Conservation (phyloP, 2,888 invertebrate species). For the Aproaerema taeniolella region DNA sequence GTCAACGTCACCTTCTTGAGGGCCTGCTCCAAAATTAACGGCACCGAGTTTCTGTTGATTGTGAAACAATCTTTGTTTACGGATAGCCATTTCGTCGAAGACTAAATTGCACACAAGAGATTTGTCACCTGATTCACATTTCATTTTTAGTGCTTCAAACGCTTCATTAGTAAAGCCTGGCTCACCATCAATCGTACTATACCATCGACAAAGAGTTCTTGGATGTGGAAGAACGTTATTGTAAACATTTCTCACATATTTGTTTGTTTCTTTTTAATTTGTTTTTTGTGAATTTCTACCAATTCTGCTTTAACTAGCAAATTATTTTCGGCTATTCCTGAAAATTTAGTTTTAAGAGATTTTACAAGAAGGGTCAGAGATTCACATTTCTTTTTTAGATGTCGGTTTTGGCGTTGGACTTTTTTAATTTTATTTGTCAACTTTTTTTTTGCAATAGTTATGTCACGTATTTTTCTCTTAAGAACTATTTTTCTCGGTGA, state of each 20-base stretch:
- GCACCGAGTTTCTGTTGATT: conserved; percentile 21
- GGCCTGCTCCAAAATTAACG: conserved; percentile 25
- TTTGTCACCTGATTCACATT: not conserved
- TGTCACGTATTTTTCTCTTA: conserved; percentile 15
- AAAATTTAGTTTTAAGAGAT: not conserved
- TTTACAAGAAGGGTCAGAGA: not conserved
- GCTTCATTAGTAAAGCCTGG: conserved; percentile 6
- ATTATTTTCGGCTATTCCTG: conserved; percentile 5
- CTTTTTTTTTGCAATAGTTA: not conserved
- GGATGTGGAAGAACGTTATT: conserved; percentile 10
- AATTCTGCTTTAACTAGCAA: conserved; percentile 15
- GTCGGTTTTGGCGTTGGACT: conserved; percentile 1
- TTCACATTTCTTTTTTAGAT: conserved; percentile 3
- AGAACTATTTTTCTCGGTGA: conserved; percentile 22
- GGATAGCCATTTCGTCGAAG: conserved; percentile 9
- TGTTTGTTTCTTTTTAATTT: conserved; percentile 12
- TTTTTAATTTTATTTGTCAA: conserved; percentile 4
- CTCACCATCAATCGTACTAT: conserved; percentile 8
- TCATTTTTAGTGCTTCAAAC: not conserved
- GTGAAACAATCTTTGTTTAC: conserved; percentile 19
- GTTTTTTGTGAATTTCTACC: conserved; percentile 13
- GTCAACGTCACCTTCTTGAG: conserved; percentile 18
- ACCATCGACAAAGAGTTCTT: conserved; percentile 10
- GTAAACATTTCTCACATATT: conserved; percentile 10
- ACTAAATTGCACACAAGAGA: conserved; percentile 5